These are phyloP conservation scores for Lytechinus pictus DNA, from an alignment of 35 echinoderm and acorn worm genomes.

Conservation along the genomic window DNA sequence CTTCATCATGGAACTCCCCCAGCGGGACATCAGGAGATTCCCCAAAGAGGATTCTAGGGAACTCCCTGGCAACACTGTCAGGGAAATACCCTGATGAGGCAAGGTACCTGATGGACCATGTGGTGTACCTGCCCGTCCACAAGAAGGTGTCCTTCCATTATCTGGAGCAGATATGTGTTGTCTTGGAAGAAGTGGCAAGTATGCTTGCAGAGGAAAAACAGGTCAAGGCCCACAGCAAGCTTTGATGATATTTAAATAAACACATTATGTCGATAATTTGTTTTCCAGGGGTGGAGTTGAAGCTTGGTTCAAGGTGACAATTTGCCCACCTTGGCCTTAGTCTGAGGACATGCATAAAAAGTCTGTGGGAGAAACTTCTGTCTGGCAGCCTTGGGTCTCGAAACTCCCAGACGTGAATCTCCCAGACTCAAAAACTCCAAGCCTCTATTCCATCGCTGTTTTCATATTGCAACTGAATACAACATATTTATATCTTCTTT, in stretches of 20 bases:
- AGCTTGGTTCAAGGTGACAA: no score
- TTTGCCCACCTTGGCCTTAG: no score
- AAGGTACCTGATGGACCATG: slow-evolving; percentile 75
- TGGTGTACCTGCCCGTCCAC: slow-evolving; percentile 96
- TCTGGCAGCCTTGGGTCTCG: no score
- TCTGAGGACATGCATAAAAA: no score
- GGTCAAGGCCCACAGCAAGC: slow-evolving; percentile 16
- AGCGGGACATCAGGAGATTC: not conserved
- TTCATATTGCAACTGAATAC: no score
- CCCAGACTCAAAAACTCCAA: no score
- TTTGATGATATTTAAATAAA: not conserved
- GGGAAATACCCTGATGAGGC: slow-evolving; percentile 67
- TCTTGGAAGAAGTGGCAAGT: slow-evolving; percentile 67
- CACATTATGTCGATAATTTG: no score
- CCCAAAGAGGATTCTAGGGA: not conserved
- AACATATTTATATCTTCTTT: no score
- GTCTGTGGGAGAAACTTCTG: no score
- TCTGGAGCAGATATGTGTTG: slow-evolving; percentile 83
- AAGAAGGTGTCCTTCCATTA: slow-evolving; percentile 84
- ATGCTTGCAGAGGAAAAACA: not conserved
- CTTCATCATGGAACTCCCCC: not conserved
- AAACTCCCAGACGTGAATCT: no score
- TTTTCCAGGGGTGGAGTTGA: no score
- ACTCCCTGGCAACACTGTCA: not conserved
- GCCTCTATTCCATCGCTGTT: no score